Conservation (phyloP, 2,113 vertebrate species). For the Dromiciops gliroides region DNA sequence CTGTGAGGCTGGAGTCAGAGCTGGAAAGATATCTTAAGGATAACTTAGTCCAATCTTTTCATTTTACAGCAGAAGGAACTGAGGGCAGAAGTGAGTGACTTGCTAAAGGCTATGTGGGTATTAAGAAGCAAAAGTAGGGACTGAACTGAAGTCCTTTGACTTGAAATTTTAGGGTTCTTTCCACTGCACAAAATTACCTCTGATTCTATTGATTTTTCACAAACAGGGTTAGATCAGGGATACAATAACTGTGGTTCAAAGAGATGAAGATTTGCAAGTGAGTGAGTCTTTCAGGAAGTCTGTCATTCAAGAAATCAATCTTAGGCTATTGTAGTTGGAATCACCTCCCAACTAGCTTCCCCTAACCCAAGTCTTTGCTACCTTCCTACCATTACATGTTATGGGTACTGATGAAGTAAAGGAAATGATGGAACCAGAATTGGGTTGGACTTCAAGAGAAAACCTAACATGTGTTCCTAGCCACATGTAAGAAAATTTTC, state of each 20-base stretch:
- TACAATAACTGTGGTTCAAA: slow-evolving; percentile 59
- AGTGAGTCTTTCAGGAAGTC: slow-evolving; percentile 59
- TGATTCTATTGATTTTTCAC: slow-evolving; percentile 52
- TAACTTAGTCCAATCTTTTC: neutral
- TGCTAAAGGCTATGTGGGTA: neutral
- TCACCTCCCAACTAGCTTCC: neutral
- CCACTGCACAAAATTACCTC: neutral
- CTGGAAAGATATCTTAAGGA: neutral
- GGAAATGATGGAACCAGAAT: neutral
- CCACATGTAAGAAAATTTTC: neutral
- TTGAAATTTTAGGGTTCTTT: neutral
- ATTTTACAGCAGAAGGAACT: neutral
- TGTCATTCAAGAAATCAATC: slow-evolving; percentile 46
- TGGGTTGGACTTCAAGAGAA: neutral
- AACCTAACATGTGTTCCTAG: neutral
- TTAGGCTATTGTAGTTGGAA: neutral
- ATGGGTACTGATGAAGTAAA: neutral
- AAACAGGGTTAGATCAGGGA: slow-evolving; percentile 8
- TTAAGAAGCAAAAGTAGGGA: neutral
- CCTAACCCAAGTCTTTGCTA: neutral
- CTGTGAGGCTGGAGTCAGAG: neutral
- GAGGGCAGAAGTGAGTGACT: neutral
- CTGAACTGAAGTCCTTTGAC: neutral
- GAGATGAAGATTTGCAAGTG: slow-evolving; percentile 69
- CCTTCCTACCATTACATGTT: neutral